Evolutionary conservation across 2,888 invertebrate species (phyloP), one percentile per base, ranked within the genome.

Genomic region (Agrilus mali): DNA sequence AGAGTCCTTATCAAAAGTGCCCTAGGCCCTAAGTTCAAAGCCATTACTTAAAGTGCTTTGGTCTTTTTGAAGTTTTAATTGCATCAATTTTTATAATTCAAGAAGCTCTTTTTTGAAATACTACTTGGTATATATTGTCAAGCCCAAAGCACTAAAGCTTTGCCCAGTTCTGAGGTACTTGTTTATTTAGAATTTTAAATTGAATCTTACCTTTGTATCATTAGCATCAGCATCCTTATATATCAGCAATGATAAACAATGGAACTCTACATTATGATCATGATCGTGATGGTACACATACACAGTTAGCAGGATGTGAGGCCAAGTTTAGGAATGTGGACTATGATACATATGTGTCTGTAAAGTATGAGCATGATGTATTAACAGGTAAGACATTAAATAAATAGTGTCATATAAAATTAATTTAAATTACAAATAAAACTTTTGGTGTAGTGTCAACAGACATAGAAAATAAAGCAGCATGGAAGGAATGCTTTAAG

Each of bases 221-320:
- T 17, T 43, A 96, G 95, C 97, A 97, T 67, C 88, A 90, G 60
- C 97, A 98, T 73, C 98, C 98, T 0, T 99, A 90, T 67, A 82
- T 98, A 56, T 96, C 96, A 42, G 94, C 90, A 3, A 98, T 97
- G 96, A 78, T 99, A 3, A 96, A 93, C 67, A 97, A 99, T 68
- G 98, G 98, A 13, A 75, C 86, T 2, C 71, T 92, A 47, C 84
- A 86, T 62, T 99, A 98, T 66, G 98, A 99, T 68, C 98, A 99
- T 66, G 98, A 99, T 63, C 73, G 88, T 36, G 98, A 99, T 70
- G 98, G 98, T 38, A 97, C 97, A 0, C 95, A 95, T 65, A 97
- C 97, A 1, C 92, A 96, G 67, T 66, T 99, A 12, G 86, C 94
- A 13, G 98, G 98, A 20, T 99, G 98, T 68, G 94, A 96, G 66